Percentiles rank a stretch among this genome's conserved stretches.
phyloP scores from a whole-genome alignment of 2,888 invertebrate genomes.

The Zygaena filipendulae region DNA sequence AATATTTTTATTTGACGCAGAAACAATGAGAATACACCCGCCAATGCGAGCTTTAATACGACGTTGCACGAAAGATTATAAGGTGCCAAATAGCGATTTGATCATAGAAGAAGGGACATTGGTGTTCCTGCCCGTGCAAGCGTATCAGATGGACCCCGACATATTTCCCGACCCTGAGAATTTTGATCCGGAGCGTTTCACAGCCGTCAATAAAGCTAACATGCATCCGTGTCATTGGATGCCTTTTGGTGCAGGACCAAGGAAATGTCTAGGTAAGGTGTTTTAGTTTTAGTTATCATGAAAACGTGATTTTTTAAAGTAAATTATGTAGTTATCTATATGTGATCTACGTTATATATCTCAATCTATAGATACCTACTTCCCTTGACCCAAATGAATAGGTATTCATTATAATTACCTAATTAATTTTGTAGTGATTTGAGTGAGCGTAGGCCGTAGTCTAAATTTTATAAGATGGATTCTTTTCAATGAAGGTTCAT shows the following conservation, averaged over 20 bases:
- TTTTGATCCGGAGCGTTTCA: slow-evolving; percentile 70
- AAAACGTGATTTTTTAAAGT: too few species aligned
- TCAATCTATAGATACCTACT: too few species aligned
- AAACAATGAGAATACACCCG: slow-evolving; percentile 61
- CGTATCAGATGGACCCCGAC: slow-evolving; percentile 66
- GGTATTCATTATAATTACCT: too few species aligned
- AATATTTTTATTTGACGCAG: too few species aligned
- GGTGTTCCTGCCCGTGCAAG: slow-evolving; percentile 60
- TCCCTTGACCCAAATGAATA: too few species aligned
- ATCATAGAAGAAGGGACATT: slow-evolving; percentile 48
- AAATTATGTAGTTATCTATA: too few species aligned
- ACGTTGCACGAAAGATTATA: slow-evolving; percentile 49
- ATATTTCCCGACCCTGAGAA: slow-evolving; percentile 68
- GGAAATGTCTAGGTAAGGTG: slow-evolving; percentile 56
- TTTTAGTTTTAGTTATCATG: neutral
- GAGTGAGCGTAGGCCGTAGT: too few species aligned
- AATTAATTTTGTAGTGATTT: too few species aligned
- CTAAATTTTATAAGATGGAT: too few species aligned
- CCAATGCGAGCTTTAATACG: slow-evolving; percentile 55
- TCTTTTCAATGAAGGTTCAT: too few species aligned
- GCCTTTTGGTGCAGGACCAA: slow-evolving; percentile 65
- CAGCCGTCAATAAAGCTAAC: slow-evolving; percentile 47
- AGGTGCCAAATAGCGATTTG: slow-evolving; percentile 36
- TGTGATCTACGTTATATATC: too few species aligned
- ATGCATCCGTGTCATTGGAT: slow-evolving; percentile 55